Evolutionary conservation across 2,797 vertebrate species (phyloP), one percentile per base, ranked within the genome.

Genomic region (Orientallactaga sibirica): DNA sequence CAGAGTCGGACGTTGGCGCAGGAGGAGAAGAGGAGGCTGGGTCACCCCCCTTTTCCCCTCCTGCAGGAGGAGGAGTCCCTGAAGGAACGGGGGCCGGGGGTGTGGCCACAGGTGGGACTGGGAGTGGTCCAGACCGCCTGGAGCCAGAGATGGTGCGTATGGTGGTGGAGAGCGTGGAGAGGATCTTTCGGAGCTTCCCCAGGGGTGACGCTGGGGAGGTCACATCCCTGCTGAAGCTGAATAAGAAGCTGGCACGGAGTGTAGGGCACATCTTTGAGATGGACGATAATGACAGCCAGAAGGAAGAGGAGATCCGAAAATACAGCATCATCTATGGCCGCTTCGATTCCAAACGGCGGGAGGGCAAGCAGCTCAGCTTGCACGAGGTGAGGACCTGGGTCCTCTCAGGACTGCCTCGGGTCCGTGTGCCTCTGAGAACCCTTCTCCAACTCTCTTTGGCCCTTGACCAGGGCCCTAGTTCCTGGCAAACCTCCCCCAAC

Each of bases 181-280:
- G 99, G 93, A 98, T 99, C 88, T 98, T 99, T 97, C 98, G 98
- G 96, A 99, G 99, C 80, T 98, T 99, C 91, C 99, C 99, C 1
- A 98, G 98, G 90, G 99, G 99, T 0, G 98, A 99, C 80, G 97
- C 98, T 0, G 97, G 98, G 0, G 99, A 99, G 96, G 97, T 98
- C 55, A 99, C 99, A 43, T 99, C 99, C 1, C 97, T 99, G 78
- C 98, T 99, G 87, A 99, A 99, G 97, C 98, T 99, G 97, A 99
- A 99, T 97, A 99, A 99, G 98, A 99, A 99, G 97, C 97, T 99
- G 97, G 99, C 99, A 12, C 99, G 99, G 97, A 98, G 99, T 0
- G 99, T 99, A 93, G 99, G 99, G 5, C 99, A 99, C 97, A 99
- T 99, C 97, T 99, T 99, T 97, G 99, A 99, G 94, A 99, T 99